A percentile compares a stretch with the other conserved stretches of the same genome.
Conservation (phyloP, 2,113 vertebrate genomes). For the Sinocyclocheilus anophthalmus region DNA sequence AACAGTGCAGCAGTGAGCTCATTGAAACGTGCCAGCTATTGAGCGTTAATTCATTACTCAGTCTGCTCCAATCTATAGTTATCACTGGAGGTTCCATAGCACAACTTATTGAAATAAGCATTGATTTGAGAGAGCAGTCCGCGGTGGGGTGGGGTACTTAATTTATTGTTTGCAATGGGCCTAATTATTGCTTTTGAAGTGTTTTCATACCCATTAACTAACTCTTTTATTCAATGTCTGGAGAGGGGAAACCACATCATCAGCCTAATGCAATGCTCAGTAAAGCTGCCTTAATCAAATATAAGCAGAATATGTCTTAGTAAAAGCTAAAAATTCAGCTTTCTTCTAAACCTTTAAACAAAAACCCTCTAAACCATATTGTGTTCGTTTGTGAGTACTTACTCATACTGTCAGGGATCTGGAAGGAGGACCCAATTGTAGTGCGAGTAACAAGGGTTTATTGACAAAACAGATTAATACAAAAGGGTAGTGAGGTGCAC, state of each 20-base stretch:
- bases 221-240: slow-evolving; percentile 40
- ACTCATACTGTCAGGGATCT: too few relatives aligned
- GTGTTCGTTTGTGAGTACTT: too few relatives aligned
- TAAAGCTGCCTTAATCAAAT: not conserved
- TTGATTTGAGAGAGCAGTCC: slow-evolving; percentile 59
- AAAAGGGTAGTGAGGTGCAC: too few relatives aligned
- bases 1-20: slow-evolving; percentile 55
- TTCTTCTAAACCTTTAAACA: not conserved
- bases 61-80: slow-evolving; percentile 65
- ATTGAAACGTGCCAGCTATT: slow-evolving; percentile 64
- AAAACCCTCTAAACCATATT: not conserved
- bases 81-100: slow-evolving; percentile 62
- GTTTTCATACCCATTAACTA: slow-evolving; percentile 51
- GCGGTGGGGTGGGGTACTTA: slow-evolving; percentile 43
- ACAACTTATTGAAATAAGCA: slow-evolving; percentile 68
- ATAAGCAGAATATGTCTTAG: not conserved
- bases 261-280: slow-evolving; percentile 32
- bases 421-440: too few relatives aligned
- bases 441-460: too few relatives aligned
- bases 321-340: not conserved
- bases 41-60: slow-evolving; percentile 67
- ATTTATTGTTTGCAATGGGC: slow-evolving; percentile 64
- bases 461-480: too few relatives aligned
- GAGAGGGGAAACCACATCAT: not conserved
- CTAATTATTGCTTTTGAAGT: slow-evolving; percentile 51